Conservation (phyloP, 2,113 vertebrate genomes). For the Geothlypis trichas region DNA sequence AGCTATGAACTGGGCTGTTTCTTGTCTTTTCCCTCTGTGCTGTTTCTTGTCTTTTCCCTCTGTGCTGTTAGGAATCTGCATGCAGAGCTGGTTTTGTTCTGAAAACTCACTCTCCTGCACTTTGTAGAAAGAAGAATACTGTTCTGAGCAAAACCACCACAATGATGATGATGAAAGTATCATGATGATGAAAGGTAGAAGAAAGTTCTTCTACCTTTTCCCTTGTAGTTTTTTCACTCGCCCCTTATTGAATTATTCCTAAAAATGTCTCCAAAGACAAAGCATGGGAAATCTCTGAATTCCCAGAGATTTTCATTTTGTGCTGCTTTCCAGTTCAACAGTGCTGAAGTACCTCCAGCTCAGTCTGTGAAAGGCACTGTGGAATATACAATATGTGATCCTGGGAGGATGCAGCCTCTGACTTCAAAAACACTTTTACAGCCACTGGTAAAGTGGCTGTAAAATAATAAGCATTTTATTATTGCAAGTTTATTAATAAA, state of each 20-base stretch:
- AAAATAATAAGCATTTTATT: too few relatives aligned
- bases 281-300: not conserved
- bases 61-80: not conserved
- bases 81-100: not conserved
- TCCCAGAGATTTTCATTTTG: not conserved
- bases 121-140: too few relatives aligned
- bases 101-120: not conserved
- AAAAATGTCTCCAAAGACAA: not conserved
- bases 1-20: not conserved
- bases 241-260: constrained; percentile 4
- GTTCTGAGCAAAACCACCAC: too few relatives aligned
- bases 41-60: not conserved
- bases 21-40: not conserved
- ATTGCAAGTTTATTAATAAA: too few relatives aligned
- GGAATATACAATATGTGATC: not conserved
- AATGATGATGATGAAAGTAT: too few relatives aligned
- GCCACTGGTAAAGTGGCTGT: too few relatives aligned
- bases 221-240: not conserved
- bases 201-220: not conserved
- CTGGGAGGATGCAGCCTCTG: not conserved
- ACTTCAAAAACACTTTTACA: not conserved
- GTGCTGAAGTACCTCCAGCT: not conserved
- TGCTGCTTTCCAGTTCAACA: not conserved
- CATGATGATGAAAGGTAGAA: too few relatives aligned
- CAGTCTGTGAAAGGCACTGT: not conserved